These are phyloP conservation scores for Ictalurus furcatus DNA, from an alignment of 2,113 vertebrate genomes.

Conservation along the genomic window DNA sequence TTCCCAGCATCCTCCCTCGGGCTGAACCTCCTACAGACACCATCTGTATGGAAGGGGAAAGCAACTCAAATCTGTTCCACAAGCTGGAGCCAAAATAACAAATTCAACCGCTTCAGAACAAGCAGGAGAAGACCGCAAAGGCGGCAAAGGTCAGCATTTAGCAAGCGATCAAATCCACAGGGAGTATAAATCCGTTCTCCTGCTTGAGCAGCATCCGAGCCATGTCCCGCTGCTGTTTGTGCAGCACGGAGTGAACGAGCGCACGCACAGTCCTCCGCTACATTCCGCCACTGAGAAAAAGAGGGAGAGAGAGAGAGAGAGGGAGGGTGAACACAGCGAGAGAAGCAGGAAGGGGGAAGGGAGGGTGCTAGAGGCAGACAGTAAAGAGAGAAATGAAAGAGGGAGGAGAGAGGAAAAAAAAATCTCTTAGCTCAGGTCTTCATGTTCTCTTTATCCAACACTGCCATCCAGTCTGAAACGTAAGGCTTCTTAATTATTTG, in stretches of 20 bases:
- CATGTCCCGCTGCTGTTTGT: conserved; percentile 20
- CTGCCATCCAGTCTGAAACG: neutral
- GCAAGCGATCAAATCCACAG: conserved; percentile 23
- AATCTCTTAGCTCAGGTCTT: neutral
- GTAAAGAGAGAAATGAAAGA: conserved; percentile 33
- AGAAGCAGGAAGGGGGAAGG: conserved; percentile 36
- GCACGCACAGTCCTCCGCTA: conserved; percentile 37
- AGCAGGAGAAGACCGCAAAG: neutral
- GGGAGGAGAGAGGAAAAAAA: conserved; percentile 13
- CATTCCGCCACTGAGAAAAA: conserved; percentile 54
- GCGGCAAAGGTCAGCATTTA: conserved; percentile 9
- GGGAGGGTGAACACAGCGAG: conserved; percentile 31
- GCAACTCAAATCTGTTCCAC: neutral
- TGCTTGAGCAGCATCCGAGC: conserved; percentile 28
- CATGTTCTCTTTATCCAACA: neutral
- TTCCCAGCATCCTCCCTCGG: conserved; percentile 15
- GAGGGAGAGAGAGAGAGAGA: conserved; percentile 36
- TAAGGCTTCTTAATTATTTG: neutral
- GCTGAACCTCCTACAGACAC: conserved; percentile 30
- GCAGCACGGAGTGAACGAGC: conserved; percentile 53
- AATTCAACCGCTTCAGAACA: neutral
- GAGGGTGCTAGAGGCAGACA: conserved; percentile 28
- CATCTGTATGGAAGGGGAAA: conserved; percentile 22
- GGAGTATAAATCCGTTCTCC: conserved; percentile 45
- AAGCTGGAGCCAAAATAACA: neutral